Evolutionary conservation across 2,888 invertebrate species (phyloP), one percentile per base, ranked within the genome.

Genomic region (Heliconius ismenius): DNA sequence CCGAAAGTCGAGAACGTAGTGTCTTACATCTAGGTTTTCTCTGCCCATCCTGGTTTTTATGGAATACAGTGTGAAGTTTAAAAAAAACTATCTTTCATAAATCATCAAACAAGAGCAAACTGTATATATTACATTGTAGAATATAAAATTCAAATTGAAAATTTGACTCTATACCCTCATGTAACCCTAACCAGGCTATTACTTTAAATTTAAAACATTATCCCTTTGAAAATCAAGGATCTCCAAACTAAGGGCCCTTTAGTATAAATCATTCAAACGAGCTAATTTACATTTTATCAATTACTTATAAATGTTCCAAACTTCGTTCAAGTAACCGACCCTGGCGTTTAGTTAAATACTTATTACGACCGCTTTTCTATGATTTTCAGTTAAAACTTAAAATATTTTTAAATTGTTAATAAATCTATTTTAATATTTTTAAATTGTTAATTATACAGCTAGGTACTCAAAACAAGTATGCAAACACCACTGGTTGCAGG

Each of bases 211-310:
- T 77, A 77, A 79, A 77, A 73, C 62, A 77, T 79, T 79, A 79
- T 74, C 77, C 65, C 73, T 54, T 68, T 60, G 69, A 69, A 76
- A 69, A 70, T 73, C 75, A 62, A 75, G 69, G 62, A 64, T 76
- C 54, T 73, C 60, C 62, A 21, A 70, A 58, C 58, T 60, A 36
- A 49, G 49, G 32, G 36, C 24, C 74, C 74, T 68, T 78, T 69
- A 36, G 63, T 70, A 78, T 78, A 69, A 78, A 78, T 78, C 73
- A 78, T 74, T 70, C 73, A 70, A 60, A 69, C 73, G 70, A 64
- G 74, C 70, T 70, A 70, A 78, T 78, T 78, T 76, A 76, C 78
- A 78, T 78, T 76, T 78, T 78, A 78, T 74, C 78, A 76, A 65
- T 60, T 74, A 73, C 73, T 69, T 69, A 58, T 72, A 58, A 72